phyloP scores from a whole-genome alignment of 2,113 vertebrate species.

The Eupsittula cactorum region DNA sequence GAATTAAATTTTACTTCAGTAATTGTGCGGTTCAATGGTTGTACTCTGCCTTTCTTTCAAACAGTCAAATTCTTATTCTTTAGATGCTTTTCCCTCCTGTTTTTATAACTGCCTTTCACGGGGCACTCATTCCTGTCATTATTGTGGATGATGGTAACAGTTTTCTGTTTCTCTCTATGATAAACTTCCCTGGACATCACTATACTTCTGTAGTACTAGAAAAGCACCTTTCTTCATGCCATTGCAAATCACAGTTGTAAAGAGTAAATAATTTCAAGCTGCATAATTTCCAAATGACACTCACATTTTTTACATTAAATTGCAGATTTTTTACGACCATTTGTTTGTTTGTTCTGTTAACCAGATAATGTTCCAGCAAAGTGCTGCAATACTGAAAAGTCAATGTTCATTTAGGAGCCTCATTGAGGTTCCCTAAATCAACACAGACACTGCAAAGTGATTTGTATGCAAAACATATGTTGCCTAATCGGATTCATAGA shows the following conservation, averaged over 20 bases:
- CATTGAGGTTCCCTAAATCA: slow-evolving; percentile 31
- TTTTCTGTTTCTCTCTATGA: not conserved
- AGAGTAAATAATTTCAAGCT: not conserved
- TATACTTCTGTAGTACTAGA: not conserved
- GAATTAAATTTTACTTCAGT: not conserved
- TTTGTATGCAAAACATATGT: slow-evolving; percentile 62
- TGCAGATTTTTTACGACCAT: not conserved
- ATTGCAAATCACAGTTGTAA: not conserved
- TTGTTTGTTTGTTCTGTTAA: slow-evolving; percentile 55
- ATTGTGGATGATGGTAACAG: not conserved
- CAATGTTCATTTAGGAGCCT: slow-evolving; percentile 48
- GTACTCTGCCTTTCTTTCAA: not conserved
- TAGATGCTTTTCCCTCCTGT: not conserved
- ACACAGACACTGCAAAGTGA: not conserved
- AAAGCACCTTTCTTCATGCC: not conserved
- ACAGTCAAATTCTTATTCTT: not conserved
- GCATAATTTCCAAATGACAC: not conserved
- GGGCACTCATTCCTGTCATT: not conserved
- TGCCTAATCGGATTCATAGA: slow-evolving; percentile 64
- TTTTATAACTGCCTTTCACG: not conserved
- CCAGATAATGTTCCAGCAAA: slow-evolving; percentile 45
- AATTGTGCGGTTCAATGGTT: not conserved
- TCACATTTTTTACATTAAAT: slow-evolving; percentile 8
- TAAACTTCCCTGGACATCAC: not conserved
- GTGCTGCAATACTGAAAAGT: slow-evolving; percentile 62